Percentiles rank a stretch among this genome's conserved stretches.
phyloP scores from a whole-genome alignment of 2,797 vertebrate genomes.

The Microchirus variegatus region DNA sequence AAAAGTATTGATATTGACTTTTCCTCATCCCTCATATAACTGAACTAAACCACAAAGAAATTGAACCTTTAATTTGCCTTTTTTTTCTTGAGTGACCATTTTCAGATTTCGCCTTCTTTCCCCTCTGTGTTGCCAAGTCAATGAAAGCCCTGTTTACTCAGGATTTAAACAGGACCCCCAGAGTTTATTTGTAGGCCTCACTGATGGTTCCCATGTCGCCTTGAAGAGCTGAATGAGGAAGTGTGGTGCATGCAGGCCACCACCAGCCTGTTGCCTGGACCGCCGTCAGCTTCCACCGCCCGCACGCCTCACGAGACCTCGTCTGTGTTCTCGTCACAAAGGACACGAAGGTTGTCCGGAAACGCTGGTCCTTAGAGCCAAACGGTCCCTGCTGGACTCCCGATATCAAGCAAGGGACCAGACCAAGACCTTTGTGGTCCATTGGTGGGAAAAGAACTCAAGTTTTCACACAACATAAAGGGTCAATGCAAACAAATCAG shows the following conservation, averaged over 20 bases:
- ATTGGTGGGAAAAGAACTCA: not conserved
- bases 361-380: slow-evolving; percentile 31
- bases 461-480: not conserved
- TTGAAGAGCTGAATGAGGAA: slow-evolving; percentile 47
- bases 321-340: slow-evolving; percentile 35
- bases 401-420: slow-evolving; percentile 12
- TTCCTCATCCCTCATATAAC: not conserved
- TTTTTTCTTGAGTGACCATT: slow-evolving; percentile 9
- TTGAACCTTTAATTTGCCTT: not conserved
- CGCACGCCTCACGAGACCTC: slow-evolving; percentile 20
- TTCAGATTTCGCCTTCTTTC: slow-evolving; percentile 23
- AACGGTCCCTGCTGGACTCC: slow-evolving; percentile 28
- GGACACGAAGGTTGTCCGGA: slow-evolving; percentile 30
- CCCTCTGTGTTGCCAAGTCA: slow-evolving; percentile 21
- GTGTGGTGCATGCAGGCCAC: slow-evolving; percentile 13
- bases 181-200: slow-evolving; percentile 48
- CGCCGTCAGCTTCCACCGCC: slow-evolving; percentile 42
- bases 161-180: slow-evolving; percentile 41
- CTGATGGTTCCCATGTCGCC: slow-evolving; percentile 62
- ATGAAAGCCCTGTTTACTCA: slow-evolving; percentile 63
- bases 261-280: slow-evolving; percentile 9
- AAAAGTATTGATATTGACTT: not conserved
- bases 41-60: not conserved
- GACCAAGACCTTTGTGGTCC: not conserved
- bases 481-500: not conserved